Conservation (phyloP, 2,888 invertebrate species). For the Aphodius sticticus region DNA sequence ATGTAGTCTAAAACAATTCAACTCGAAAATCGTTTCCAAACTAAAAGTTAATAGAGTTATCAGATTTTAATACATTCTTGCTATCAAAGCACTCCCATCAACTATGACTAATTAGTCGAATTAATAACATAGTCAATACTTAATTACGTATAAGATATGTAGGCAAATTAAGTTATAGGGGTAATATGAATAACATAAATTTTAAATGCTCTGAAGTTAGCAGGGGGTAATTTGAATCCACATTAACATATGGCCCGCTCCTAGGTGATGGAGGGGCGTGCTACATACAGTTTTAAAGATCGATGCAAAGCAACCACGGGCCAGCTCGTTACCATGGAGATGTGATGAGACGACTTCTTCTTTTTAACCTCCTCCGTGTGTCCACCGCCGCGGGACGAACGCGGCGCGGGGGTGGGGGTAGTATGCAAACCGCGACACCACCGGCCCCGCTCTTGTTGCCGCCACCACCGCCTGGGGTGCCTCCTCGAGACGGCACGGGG, state of each 20-base stretch:
- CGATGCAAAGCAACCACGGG: constrained; percentile 63
- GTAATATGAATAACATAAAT: not conserved
- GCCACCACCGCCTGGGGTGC: constrained; percentile 44
- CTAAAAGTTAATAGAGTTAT: no score
- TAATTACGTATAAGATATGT: no score
- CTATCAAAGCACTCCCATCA: no score
- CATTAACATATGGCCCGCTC: constrained; percentile 44
- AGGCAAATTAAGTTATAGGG: no score
- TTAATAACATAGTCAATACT: no score
- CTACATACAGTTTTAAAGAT: constrained; percentile 60
- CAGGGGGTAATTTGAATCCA: constrained; percentile 24
- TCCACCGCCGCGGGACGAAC: constrained; percentile 52
- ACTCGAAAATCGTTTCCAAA: no score
- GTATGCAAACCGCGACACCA: constrained; percentile 53
- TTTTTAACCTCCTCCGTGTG: constrained; percentile 61
- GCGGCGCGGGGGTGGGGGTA: constrained; percentile 37
- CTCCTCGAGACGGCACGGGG: constrained; percentile 22
- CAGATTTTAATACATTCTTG: no score
- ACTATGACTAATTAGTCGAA: no score
- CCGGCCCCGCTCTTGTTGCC: constrained; percentile 44
- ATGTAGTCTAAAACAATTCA: no score
- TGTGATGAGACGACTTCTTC: constrained; percentile 62
- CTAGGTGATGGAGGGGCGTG: constrained; percentile 46
- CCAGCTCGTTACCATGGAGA: constrained; percentile 63
- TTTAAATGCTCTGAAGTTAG: not conserved